Evolutionary conservation across 2,797 vertebrate species (phyloP).

Genomic region (Neosilurus hyrtlii): DNA sequence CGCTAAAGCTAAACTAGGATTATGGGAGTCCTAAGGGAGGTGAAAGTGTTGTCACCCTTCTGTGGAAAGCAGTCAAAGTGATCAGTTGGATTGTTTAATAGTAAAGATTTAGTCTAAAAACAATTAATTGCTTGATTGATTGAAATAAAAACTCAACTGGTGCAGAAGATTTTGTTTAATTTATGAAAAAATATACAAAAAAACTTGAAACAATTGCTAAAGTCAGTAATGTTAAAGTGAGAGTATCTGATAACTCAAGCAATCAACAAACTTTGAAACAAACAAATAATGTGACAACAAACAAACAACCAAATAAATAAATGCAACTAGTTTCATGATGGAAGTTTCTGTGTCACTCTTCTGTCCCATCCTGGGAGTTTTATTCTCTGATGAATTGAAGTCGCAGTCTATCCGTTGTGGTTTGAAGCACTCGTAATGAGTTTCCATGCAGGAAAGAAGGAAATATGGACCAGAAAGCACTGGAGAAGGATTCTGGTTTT

Average conservation of each 20-base stretch:
- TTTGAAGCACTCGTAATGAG: conserved; percentile 36
- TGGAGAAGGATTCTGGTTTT: conserved; percentile 56
- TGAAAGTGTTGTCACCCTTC: background rate
- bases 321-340: background rate
- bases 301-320: background rate
- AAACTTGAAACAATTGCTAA: background rate
- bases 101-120: background rate
- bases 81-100: background rate
- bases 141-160: no score
- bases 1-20: conserved; percentile 22
- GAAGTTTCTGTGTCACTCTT: background rate
- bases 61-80: background rate
- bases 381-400: conserved; percentile 13
- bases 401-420: background rate
- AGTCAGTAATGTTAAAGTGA: no score
- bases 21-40: conserved; percentile 6
- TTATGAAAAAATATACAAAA: background rate
- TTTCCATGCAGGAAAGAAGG: conserved; percentile 42
- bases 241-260: no score
- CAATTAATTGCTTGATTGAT: no score
- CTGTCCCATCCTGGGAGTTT: background rate
- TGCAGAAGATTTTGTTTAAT: background rate
- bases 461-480: conserved; percentile 35
- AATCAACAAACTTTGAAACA: background rate
- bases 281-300: background rate